phyloP scores from a whole-genome alignment of 2,888 invertebrate species.

The Luperina nickerlii region DNA sequence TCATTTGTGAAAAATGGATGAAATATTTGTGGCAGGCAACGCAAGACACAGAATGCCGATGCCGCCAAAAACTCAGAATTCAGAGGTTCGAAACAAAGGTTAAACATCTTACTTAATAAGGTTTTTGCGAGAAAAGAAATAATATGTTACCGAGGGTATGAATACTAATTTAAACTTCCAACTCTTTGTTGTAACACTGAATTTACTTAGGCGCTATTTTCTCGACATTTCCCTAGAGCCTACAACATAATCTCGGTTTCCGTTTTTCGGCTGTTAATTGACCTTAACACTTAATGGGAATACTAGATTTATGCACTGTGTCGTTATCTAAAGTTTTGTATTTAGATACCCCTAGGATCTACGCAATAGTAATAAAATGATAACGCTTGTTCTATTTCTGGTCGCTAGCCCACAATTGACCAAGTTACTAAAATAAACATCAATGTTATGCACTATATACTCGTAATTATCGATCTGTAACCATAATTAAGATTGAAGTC shows the following conservation, averaged over 20 bases:
- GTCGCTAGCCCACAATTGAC: slow-evolving; percentile 32
- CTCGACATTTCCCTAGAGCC: slow-evolving; percentile 43
- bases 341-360: slow-evolving; percentile 25
- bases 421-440: slow-evolving; percentile 44
- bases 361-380: slow-evolving; percentile 40
- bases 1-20: not conserved
- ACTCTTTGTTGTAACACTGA: slow-evolving; percentile 41
- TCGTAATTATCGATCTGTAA: slow-evolving; percentile 30
- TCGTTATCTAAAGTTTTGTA: slow-evolving; percentile 21
- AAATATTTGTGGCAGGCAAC: not conserved
- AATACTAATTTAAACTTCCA: slow-evolving; percentile 39
- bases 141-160: not conserved
- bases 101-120: slow-evolving; percentile 7
- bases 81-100: not conserved
- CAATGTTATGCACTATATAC: slow-evolving; percentile 38
- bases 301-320: slow-evolving; percentile 3
- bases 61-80: not conserved
- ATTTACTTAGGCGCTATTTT: slow-evolving; percentile 21
- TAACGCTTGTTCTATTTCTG: slow-evolving; percentile 51
- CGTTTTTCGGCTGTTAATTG: not conserved
- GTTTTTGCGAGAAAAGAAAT: slow-evolving; percentile 1
- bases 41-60: not conserved
- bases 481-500: slow-evolving; percentile 28
- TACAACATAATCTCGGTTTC: slow-evolving; percentile 14
- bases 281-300: slow-evolving; percentile 1